phyloP scores from a whole-genome alignment of 30 jellyfish, hydroid and myxozoan genomes.

The Rhopilema esculentum region DNA sequence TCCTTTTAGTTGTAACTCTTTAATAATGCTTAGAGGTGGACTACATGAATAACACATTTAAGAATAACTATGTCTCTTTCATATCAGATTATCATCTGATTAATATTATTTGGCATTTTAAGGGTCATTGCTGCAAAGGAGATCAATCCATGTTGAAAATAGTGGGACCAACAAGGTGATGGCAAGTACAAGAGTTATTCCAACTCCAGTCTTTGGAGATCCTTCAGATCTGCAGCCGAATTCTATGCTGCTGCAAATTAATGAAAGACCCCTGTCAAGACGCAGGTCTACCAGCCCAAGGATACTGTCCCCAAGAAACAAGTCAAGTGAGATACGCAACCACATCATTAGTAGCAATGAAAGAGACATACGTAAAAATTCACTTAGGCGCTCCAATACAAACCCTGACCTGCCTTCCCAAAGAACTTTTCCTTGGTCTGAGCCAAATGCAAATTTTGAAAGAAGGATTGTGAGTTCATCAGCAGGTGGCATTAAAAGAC shows the following conservation, averaged over 20 bases:
- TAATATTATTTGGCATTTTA: background rate
- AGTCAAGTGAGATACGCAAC: background rate
- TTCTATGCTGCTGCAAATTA: background rate
- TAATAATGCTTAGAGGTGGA: no score
- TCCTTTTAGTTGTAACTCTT: no score
- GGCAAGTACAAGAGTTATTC: constrained; percentile 2
- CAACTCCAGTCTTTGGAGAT: constrained; percentile 9
- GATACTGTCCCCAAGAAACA: constrained; percentile 1
- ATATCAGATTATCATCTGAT: background rate
- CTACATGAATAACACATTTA: no score
- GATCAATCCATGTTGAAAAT: background rate
- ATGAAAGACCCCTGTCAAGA: constrained; percentile 19
- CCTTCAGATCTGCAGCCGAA: constrained; percentile 4
- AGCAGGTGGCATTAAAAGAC: constrained; percentile 2
- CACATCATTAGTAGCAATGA: background rate
- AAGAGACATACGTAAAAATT: background rate
- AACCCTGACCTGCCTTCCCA: constrained; percentile 23
- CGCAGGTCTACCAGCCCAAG: constrained; percentile 7
- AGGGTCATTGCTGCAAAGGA: background rate
- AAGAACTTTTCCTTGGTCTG: constrained; percentile 5
- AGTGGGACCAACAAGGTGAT: background rate
- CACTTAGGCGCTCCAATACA: constrained; percentile 23
- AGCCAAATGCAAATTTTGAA: background rate
- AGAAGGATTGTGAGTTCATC: constrained; percentile 1
- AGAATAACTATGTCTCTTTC: no score